Evolutionary conservation across 2,797 vertebrate genomes (phyloP).

Genomic region (Ispidina lecontei): DNA sequence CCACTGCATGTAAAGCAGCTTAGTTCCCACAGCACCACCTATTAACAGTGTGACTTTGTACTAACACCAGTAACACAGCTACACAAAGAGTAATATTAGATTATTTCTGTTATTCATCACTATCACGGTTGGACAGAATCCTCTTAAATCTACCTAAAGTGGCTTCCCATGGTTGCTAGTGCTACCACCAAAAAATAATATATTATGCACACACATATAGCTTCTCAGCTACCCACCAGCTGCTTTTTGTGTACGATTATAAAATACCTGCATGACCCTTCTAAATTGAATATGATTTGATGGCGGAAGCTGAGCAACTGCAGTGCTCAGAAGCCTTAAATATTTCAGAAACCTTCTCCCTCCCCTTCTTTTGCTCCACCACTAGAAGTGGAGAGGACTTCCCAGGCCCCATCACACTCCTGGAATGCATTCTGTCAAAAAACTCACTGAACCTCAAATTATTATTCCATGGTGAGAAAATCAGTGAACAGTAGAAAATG

Average conservation of each 20-base stretch:
- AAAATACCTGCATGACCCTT: conserved; percentile 43
- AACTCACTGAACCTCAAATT: conserved; percentile 60
- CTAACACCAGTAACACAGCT: neutral
- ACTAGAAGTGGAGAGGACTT: neutral
- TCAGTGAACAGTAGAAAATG: conserved; percentile 64
- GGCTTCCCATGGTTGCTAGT: conserved; percentile 46
- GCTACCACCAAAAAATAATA: conserved; percentile 27
- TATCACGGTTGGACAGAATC: conserved; percentile 36
- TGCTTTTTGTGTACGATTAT: conserved; percentile 39
- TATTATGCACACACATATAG: conserved; percentile 15
- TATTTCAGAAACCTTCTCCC: conserved; percentile 48
- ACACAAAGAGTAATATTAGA: conserved; percentile 55
- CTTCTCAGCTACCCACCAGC: conserved; percentile 38
- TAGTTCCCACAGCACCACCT: neutral
- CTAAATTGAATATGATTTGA: conserved; percentile 50
- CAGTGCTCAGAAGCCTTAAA: conserved; percentile 20
- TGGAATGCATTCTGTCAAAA: conserved; percentile 58
- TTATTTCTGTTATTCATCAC: conserved; percentile 66
- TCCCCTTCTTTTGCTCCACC: conserved; percentile 20
- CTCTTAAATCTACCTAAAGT: conserved; percentile 63
- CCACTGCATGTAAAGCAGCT: neutral
- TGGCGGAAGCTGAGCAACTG: conserved; percentile 49
- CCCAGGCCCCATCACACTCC: neutral
- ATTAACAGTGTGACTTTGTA: conserved; percentile 1
- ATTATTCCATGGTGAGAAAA: conserved; percentile 57